These are phyloP conservation scores for Ascidia mentula DNA, from an alignment of 23 tunicate genomes.

Conservation along the genomic window DNA sequence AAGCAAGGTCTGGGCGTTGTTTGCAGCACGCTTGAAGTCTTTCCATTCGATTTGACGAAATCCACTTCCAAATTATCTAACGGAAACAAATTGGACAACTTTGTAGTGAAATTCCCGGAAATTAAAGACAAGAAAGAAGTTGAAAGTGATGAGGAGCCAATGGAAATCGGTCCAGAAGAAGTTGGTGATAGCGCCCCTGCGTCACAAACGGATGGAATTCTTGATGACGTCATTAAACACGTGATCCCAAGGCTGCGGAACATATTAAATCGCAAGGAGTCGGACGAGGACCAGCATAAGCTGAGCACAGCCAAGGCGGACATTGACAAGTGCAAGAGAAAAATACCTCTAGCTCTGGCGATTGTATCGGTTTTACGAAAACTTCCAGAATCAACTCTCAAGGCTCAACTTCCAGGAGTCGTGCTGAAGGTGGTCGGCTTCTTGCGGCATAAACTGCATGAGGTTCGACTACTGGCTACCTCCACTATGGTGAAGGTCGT, in stretches of 20 bases:
- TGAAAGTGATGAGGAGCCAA: background rate
- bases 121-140: constrained; percentile 2
- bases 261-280: constrained; percentile 37
- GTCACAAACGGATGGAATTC: background rate
- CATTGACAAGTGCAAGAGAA: constrained; percentile 36
- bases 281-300: constrained; percentile 45
- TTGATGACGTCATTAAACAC: constrained; percentile 12
- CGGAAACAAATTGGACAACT: background rate
- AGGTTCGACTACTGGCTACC: constrained; percentile 48
- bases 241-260: constrained; percentile 47
- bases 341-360: constrained; percentile 81
- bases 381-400: constrained; percentile 32
- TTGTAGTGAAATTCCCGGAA: constrained; percentile 1
- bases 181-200: background rate
- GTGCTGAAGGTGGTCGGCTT: constrained; percentile 64
- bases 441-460: constrained; percentile 54
- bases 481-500: constrained; percentile 27
- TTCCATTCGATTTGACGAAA: constrained; percentile 65
- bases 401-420: constrained; percentile 42
- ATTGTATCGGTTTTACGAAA: constrained; percentile 55
- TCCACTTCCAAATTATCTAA: background rate
- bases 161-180: background rate
- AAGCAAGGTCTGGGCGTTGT: constrained; percentile 38
- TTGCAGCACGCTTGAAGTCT: constrained; percentile 46
- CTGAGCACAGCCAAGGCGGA: constrained; percentile 38